phyloP scores from a whole-genome alignment of 2,888 invertebrate genomes.

The Mamestra brassicae region DNA sequence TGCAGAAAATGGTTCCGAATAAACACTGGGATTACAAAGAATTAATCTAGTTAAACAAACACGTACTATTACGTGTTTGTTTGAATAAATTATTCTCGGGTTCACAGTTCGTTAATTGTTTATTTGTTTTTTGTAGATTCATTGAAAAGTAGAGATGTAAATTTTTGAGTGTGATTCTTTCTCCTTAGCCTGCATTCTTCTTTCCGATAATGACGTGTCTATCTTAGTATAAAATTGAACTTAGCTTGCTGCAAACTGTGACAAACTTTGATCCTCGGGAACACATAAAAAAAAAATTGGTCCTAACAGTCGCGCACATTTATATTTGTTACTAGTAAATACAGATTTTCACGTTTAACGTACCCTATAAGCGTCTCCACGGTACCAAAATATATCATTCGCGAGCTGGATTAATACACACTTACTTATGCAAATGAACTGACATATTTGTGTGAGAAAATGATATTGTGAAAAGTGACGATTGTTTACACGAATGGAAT shows the following conservation, averaged over 20 bases:
- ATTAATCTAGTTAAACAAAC: slow-evolving; percentile 15
- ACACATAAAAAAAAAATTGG: no score
- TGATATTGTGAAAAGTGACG: slow-evolving; percentile 28
- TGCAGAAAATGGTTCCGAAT: slow-evolving; percentile 43
- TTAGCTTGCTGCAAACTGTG: background rate
- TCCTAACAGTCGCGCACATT: background rate
- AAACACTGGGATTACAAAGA: slow-evolving; percentile 41
- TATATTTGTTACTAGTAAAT: no score
- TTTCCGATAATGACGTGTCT: background rate
- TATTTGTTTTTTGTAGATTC: background rate
- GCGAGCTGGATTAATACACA: background rate
- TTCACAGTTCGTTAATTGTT: slow-evolving; percentile 4
- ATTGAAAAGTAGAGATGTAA: background rate
- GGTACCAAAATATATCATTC: background rate
- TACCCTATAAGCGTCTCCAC: no score
- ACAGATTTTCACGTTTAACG: no score
- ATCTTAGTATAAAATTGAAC: no score
- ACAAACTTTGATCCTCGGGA: no score
- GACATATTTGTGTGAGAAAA: slow-evolving; percentile 30
- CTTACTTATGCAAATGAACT: slow-evolving; percentile 27
- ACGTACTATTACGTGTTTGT: slow-evolving; percentile 22
- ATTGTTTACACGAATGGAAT: slow-evolving; percentile 12
- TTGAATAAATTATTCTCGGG: slow-evolving; percentile 20
- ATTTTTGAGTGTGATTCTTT: background rate
- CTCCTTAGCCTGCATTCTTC: background rate